Evolutionary conservation across 1,140 invertebrate genomes (phyloP), one percentile per base, ranked within the genome.

Genomic region (Aphelenchoides besseyi): DNA sequence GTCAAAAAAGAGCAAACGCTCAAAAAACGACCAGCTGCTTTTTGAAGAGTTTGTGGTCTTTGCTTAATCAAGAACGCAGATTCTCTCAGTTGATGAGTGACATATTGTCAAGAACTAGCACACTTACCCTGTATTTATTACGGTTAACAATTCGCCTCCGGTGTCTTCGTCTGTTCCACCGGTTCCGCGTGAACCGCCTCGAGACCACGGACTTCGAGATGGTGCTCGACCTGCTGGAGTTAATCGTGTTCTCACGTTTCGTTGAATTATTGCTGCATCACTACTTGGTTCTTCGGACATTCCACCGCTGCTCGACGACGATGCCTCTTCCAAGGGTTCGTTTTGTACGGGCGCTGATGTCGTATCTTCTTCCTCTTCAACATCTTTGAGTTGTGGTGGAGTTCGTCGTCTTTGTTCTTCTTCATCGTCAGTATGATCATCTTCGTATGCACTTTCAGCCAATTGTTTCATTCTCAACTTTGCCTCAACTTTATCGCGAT

Each of bases 401-500:
- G 18, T 32, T 23, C 36, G 32, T 66, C 36, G n/a, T 66, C 16
- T 36, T 16, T 66, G 16, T 12, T 66, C 30, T 53, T 66, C 30
- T 29, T 66, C 63, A 1, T 29, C 12, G 12, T 37, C 36, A 23
- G 30, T 33, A 33, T 53, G 63, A 16, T 66, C 36, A 18, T 35
- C 18, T n/a, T 26, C 63, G 18, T 59, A 59, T 28, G 55, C 55
- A 23, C 5, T 33, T 53, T 36, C 32, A 2, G 63, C 63, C 16
- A 66, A 35, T 53, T 66, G 63, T 16, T 33, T 16, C 63, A 66
- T 66, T 53, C 63, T 26, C 16, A 36, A 30, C 3, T 37, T 66
- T 16, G 63, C 63, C 30, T 66, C 63, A 1, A 66, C 12, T 66
- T 66, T 66, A 30, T 66, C 63, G 0, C 69, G 18, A 37, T 72